Base-by-base conservation (phyloP, 1,140 invertebrate genomes). In the Andricus grossulariae region DNA sequence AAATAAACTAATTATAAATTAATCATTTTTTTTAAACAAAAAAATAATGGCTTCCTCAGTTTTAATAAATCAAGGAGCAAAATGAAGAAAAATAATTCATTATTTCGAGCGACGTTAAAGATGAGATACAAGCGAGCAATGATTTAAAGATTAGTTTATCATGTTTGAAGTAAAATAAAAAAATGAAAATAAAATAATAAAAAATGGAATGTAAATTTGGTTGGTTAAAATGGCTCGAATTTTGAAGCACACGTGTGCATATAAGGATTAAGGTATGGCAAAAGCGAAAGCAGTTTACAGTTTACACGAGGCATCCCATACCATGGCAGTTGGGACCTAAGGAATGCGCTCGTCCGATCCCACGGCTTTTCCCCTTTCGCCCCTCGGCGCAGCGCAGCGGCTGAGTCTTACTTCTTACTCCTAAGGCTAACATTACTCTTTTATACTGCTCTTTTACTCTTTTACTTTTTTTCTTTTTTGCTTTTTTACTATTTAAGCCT, bases 261-360 rank as follows among this genome's bases (percentile, higher is more conserved):
- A 66, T 21, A 66, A 45, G 39, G 39, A 45, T 45, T 66, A 66
- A 66, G 25, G 60, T 32, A 32, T 16, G 32, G 60, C 60, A 66
- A 66, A 66, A 66, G 60, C 60, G 60, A 66, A 66, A 66, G 60
- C 60, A 66, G 60, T 66, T 66, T 66, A 54, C 52, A 54, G 52
- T 39, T 66, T 66, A 66, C 60, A 66, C 25, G 81, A 87, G 84
- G 85, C 79, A 88, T 88, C 85, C 78, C 79, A 82, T 84, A 83
- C 84, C 83, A 87, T 81, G 83, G 83, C 80, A 77, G 86, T 86
- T 88, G 84, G 86, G 85, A 86, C 77, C 81, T 82, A 79, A 89
- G 88, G 88, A 90, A 90, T 90, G 88, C 85, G 86, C 87, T 88
- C 87, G 88, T 90, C 86, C 87, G 88, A 90, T 90, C 88, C 87